Base-by-base conservation (phyloP, 2,888 invertebrate genomes). In the Phytoseiulus persimilis region DNA sequence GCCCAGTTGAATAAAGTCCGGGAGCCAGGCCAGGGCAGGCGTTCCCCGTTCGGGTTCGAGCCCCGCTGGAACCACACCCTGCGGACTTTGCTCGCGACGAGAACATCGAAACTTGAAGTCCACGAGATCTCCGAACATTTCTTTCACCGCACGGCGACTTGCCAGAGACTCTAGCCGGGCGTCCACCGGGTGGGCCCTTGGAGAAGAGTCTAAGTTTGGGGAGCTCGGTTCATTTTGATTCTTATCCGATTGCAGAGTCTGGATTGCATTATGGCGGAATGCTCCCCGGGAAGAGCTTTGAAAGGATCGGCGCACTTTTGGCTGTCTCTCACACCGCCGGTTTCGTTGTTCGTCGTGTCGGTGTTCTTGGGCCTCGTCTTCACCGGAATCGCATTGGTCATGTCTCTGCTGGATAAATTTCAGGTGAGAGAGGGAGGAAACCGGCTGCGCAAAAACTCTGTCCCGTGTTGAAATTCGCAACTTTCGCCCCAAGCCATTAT, bases 401-500 rank as follows among this genome's bases (percentile, higher is more conserved):
- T 87, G 87, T 87, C 87, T 14, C 33, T 87, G 45, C 87, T 87
- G 87, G 87, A 87, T 45, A 87, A 87, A 31, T 87, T 87, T 87
- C 87, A 87, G 87, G 87, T 87, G 18, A 87, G 87, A 39, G 18
- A 39, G 9, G 39, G 5, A 39, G 5, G 9, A 9, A 39, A 9
- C 39, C 39, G 39, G 5, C 5, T 39, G 39, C 39, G 39, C 39
- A 9, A 39, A 39, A 39, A 3, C 1, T 23, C 28, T 23, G 65
- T 23, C 1, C 5, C 65, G 65, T 14, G 9, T 39, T 39, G 39
- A 39, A 39, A 65, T 65, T 65, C 65, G 65, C 65, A 23, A 65
- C 65, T 65, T 65, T 65, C 65, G 65, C 18, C 18, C 65, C 65
- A 23, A 65, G 65, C 65, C 28, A 65, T 2, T n/a, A n/a, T n/a